Evolutionary conservation across 30 jellyfish, hydroid and myxozoan genomes (phyloP), one percentile per base, ranked within the genome.

Genomic region (Calvadosia cruxmelitensis): DNA sequence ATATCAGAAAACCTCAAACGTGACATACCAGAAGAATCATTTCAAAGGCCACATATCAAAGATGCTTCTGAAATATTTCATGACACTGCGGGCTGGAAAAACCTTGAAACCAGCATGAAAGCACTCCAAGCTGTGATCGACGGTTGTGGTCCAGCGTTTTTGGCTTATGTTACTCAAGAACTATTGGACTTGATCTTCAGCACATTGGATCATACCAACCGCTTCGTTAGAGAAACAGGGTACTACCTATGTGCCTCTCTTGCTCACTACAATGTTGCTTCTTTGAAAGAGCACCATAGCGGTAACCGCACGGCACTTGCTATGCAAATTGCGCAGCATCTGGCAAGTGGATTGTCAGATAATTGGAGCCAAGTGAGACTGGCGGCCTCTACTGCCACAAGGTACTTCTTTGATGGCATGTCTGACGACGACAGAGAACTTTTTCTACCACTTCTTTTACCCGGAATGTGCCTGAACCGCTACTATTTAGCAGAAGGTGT

Each of bases 301-400:
- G 91, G 74, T 24, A 42, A 20, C 57, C 10, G 15, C 10, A 10
- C 57, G 10, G 20, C 57, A 5, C 53, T 91, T 62, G 95, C 94
- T 2, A 66, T 68, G 62, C 88, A 84, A 33, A 81, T 91, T 51
- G 94, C 89, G 20, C 74, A 52, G 7, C 93, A 80, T 62, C 83
- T 91, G 3, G 34, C 51, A 13, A 79, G 36, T 28, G 95, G 99
- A 27, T 76, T 91, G 52, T 73, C 95, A 7, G 99, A 91, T 81
- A 91, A 91, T 57, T 91, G 99, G 99, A 91, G 99, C 66, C 99
- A 91, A 78, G 99, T 91, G 0, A 74, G 99, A 57, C 73, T 91
- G 76, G 99, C 99, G 7, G 99, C 99, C 2, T 91, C 99, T 30
- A 92, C 81, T 52, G 99, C 99, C 26, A 78, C 99, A 27, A 73